Percentiles rank a stretch among this genome's conserved stretches.
These are phyloP conservation scores for Campoplex capitator DNA, from an alignment of 2,888 invertebrate species.

Conservation along the genomic window DNA sequence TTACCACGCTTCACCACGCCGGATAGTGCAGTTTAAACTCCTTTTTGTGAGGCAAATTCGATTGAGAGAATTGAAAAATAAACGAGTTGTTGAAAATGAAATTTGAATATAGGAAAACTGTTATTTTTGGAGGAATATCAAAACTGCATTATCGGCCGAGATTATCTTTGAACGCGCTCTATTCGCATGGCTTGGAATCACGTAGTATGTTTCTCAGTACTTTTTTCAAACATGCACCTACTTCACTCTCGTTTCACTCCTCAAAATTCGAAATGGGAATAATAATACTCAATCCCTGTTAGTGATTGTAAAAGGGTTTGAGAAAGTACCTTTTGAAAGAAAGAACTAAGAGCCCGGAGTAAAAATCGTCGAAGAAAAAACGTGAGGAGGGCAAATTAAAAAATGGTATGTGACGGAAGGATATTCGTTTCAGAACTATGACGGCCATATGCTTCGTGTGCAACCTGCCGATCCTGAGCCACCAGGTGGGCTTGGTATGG, in stretches of 20 bases:
- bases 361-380: constrained; percentile 10
- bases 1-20: neutral
- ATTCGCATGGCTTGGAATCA: constrained; percentile 82
- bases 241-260: constrained; percentile 70
- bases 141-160: constrained; percentile 71
- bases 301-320: constrained; percentile 43
- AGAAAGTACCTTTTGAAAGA: neutral
- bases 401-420: constrained; percentile 15
- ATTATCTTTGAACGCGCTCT: constrained; percentile 71
- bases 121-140: constrained; percentile 18
- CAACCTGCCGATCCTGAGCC: constrained; percentile 97
- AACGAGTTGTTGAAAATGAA: neutral
- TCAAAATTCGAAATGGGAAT: constrained; percentile 58
- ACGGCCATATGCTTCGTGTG: constrained; percentile 98
- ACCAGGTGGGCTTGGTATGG: constrained; percentile 97
- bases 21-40: neutral
- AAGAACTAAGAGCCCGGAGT: neutral
- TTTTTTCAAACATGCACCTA: constrained; percentile 77
- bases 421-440: constrained; percentile 90
- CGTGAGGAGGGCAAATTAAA: neutral
- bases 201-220: constrained; percentile 56
- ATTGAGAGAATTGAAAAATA: neutral
- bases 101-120: too few species aligned
- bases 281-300: constrained; percentile 30
- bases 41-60: neutral